Evolutionary conservation across 2,113 vertebrate genomes (phyloP), one percentile per base, ranked within the genome.

Genomic region (Tupaia chinensis): DNA sequence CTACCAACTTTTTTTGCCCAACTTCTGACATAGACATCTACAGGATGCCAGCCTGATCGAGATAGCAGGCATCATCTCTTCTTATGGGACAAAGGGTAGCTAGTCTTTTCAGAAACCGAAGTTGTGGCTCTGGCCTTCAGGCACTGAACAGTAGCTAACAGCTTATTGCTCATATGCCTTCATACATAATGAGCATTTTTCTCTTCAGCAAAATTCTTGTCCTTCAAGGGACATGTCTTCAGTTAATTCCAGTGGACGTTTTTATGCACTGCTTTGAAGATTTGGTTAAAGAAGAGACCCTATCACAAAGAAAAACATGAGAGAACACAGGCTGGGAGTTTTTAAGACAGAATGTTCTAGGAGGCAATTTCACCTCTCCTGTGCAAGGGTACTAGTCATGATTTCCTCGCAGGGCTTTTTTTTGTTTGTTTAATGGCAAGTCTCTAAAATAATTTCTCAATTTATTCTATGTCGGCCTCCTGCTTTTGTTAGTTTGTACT

Each of bases 121-220:
- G 14, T 87, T 76, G 16, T 1, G 14, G 1, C 68, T 82, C 66
- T 66, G 88, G 53, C n/a, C 65, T 76, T 94, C n/a, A 91, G 78
- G 29, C 53, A 56, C 19, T 65, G 44, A 72, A 5, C 4, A 56
- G 65, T 34, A 34, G 54, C 29, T 93, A 25, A 78, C 63, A 74
- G 77, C 29, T 77, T 78, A 23, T 34, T 73, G 77, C 68, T 72
- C 29, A 87, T 29, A 56, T 0, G 1, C 56, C 53, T 91, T 69
- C 69, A 17, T 74, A 94, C 88, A n/a, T 66, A 58, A 29, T 72
- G 54, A 91, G 20, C 27, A 61, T n/a, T 78, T 81, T 81, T 93
- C 63, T 68, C 9, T 83, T 27, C 3, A 79, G 9, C 66, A 74
- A 96, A 85, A 70, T 27, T 82, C 19, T 8, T 69, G 84, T 44